Evolutionary conservation across 2,888 invertebrate species (phyloP), one percentile per base, ranked within the genome.

Genomic region (Phortica okadai): DNA sequence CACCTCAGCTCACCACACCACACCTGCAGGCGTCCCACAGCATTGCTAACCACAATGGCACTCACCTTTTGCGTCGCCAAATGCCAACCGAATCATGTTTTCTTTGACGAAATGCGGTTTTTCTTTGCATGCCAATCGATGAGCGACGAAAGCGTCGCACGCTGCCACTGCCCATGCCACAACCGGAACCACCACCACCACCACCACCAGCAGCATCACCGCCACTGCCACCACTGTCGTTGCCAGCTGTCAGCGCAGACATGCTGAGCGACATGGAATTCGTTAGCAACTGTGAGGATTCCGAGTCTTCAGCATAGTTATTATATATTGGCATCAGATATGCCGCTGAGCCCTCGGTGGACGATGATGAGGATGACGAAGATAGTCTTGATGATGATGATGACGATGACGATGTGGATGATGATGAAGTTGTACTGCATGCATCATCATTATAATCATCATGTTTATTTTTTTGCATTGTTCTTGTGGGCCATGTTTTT

Each of bases 91-190:
- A 91, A 80, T 91, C 90, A 74, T 90, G 85, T 81, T 91, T 91
- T 74, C 90, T 89, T 78, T 90, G 88, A n/a, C 91, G 90, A 80
- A 91, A 91, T 59, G 90, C 91, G 69, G 90, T 84, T 77, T 89
- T 88, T 70, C 91, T 86, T 79, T 90, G 90, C 84, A 90, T 89
- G 76, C 91, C 90, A 81, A 90, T 86, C 56, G 90, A 90, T 16
- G 90, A 90, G 75, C 89, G 87, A 33, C 90, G 89, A 81, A 88
- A 89, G 74, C 84, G 88, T 73, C 87, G 85, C 58, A 82, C 80
- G 16, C 78, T 72, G 72, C 74, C 76, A 21, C 45, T 73, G n/a
- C 42, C 54, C 4, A 73, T 21, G 33, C 21, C 78, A 33, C 14
- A 11, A n/a, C 42, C 79, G 21, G 79, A 67, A 70, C 74, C 76